phyloP scores from a whole-genome alignment of 2,888 invertebrate genomes.

The Meghimatium bilineatum region DNA sequence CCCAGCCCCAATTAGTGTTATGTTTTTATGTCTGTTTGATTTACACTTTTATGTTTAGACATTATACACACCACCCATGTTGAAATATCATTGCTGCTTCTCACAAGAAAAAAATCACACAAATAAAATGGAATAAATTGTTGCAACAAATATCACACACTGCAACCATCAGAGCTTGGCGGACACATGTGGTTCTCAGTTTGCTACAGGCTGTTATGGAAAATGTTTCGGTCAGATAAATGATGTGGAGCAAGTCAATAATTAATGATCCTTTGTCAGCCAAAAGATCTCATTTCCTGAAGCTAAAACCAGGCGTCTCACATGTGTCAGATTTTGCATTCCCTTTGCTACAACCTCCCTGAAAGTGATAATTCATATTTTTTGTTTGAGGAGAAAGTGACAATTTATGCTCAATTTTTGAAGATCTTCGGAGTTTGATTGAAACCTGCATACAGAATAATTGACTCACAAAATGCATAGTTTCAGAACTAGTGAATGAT shows the following conservation, averaged over 20 bases:
- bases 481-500: not conserved
- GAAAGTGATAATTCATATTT: slow-evolving; percentile 9
- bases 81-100: no score
- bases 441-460: not conserved
- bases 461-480: not conserved
- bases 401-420: not conserved
- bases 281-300: not conserved
- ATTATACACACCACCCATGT: no score
- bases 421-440: not conserved
- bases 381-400: not conserved
- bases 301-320: not conserved
- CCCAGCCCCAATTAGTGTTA: no score
- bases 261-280: slow-evolving; percentile 1
- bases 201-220: not conserved
- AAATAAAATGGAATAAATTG: no score
- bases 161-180: not conserved
- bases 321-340: not conserved
- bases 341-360: not conserved
- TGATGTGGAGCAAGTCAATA: not conserved
- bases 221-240: slow-evolving; percentile 1
- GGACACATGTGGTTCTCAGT: not conserved
- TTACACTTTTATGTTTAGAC: no score
- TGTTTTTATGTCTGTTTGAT: no score
- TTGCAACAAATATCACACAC: no score
- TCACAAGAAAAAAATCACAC: no score